Base-by-base conservation (phyloP, 1,140 invertebrate genomes). In the Lethrus apterus region DNA sequence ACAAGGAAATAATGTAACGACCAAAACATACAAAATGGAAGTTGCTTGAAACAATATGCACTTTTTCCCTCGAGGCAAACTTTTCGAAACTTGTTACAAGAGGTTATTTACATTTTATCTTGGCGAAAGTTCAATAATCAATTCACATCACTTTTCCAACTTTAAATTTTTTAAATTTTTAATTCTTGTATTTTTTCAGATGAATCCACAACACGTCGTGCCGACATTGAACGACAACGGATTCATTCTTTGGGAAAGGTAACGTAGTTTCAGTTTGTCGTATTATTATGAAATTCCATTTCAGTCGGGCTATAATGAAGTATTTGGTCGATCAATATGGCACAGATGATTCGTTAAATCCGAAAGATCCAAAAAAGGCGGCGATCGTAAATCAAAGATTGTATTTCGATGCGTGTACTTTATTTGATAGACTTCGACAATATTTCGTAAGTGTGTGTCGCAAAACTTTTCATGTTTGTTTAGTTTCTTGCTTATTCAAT, bases 321-420 rank as follows among this genome's bases (percentile, higher is more conserved):
- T 76, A 76, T 56, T 54, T 76, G 43, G 67, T 62, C 2, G 63
- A 68, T 35, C 66, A 70, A 59, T 76, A 76, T 48, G 70, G 55
- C 10, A 46, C 26, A 36, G 63, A 70, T 26, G 68, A 70, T 41
- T 55, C 59, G n/a, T 56, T 76, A 9, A 74, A 67, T 55, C 74
- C 74, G 1, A 66, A 64, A 43, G 71, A 73, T 45, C 58, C 67
- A 0, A 67, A 70, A 52, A 57, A 61, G 41, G 48, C 67, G 32
- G 73, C 68, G 3, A 13, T 70, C 1, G 71, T 77, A 2, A 67
- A 72, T 38, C 58, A 63, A 46, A 53, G 65, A 18, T 59, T 74
- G 2, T 67, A 66, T 50, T 77, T 77, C 51, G 67, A 70, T 48
- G 59, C 65, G 26, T 64, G 63, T 35, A 64, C 63, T 9, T 55